Evolutionary conservation across 2,888 invertebrate genomes (phyloP), one percentile per base, ranked within the genome.

Genomic region (Portevinia maculata): DNA sequence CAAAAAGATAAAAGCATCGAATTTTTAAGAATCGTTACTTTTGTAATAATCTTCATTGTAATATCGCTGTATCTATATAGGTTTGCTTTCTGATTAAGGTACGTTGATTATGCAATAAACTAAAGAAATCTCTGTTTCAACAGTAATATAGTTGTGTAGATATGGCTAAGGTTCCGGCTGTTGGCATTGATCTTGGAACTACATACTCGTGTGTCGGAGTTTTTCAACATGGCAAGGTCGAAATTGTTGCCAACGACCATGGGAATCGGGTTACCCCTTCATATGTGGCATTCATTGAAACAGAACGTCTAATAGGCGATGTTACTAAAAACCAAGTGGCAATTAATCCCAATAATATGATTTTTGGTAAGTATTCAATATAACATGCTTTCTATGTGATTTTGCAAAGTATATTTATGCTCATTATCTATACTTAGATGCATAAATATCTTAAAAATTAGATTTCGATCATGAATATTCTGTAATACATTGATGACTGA

Each of bases 191-290:
- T 93, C 93, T 98, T 91, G 98, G 98, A 86, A 98, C 98, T 86
- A 98, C 97, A 78, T 98, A 97, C 91, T 98, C 97, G 64, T 97
- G 97, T 90, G 97, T 97, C 84, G 97, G 97, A 85, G 97, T 97
- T 85, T 97, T 97, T 93, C 96, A 96, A 91, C 95, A 96, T 91
- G 95, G 96, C 85, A 95, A 95, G 90, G 95, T 96, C 86, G 96
- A 96, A 90, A 95, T 96, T 87, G 95, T 96, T 86, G 95, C 96
- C 86, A 96, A 96, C 87, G 96, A 96, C 86, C 96, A 96, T 90
- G 96, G 96, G 50, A 96, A 96, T 88, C 91, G 96, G 79, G 95
- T 94, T 19, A 96, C 96, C 30, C 96, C 96, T 1, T 95, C 95
- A 17, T 90, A 90, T 85, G 96, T 96, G 85, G 96, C 96, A 84